These are phyloP conservation scores for Epinephelus fuscoguttatus DNA, from an alignment of 2,113 vertebrate genomes.

Conservation along the genomic window DNA sequence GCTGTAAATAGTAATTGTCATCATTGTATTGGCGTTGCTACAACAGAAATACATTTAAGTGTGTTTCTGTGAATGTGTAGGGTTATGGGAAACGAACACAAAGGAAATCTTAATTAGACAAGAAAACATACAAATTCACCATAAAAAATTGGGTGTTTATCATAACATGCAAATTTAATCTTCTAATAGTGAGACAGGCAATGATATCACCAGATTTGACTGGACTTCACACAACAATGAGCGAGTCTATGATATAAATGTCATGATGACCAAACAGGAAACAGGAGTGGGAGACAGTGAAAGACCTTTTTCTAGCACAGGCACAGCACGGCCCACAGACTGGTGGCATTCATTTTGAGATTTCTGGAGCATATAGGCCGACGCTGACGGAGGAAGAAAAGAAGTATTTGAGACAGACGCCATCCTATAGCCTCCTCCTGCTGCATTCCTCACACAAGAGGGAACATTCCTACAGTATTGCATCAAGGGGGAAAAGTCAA, in stretches of 20 bases:
- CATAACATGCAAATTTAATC: not conserved
- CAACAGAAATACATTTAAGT: constrained; percentile 5
- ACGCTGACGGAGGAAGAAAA: constrained; percentile 42
- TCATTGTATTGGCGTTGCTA: not conserved
- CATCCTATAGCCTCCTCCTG: constrained; percentile 66
- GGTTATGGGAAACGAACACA: constrained; percentile 19
- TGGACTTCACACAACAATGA: constrained; percentile 33
- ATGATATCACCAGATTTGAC: constrained; percentile 31
- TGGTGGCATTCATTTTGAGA: constrained; percentile 47
- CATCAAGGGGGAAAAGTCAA: constrained; percentile 71
- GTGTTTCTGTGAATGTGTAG: constrained; percentile 7
- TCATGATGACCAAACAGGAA: constrained; percentile 62
- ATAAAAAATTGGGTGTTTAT: constrained; percentile 5
- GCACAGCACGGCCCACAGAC: constrained; percentile 44
- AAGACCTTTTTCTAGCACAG: constrained; percentile 39
- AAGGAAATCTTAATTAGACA: not conserved
- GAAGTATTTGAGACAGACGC: constrained; percentile 54
- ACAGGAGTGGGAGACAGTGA: constrained; percentile 43
- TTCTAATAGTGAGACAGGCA: not conserved
- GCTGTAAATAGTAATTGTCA: not conserved
- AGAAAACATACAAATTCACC: not conserved
- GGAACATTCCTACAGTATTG: constrained; percentile 75
- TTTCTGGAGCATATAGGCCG: constrained; percentile 36
- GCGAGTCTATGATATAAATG: constrained; percentile 46
- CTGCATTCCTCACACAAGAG: constrained; percentile 75